A percentile compares a stretch with the other conserved stretches of the same genome.
phyloP scores from a whole-genome alignment of 2,888 invertebrate species.

The Andricus quercusramuli region DNA sequence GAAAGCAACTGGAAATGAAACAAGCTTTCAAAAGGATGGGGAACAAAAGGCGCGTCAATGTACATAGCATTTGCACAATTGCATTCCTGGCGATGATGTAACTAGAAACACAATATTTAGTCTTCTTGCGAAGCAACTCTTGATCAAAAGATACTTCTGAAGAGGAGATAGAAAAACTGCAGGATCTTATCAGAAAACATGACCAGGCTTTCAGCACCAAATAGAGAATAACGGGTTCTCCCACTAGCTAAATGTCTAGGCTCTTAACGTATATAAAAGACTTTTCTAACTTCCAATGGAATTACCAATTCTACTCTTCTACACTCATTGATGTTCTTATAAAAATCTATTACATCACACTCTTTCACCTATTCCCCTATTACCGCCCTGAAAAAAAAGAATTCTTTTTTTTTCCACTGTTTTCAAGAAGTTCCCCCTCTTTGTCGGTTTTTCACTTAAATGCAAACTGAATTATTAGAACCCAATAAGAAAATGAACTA shows the following conservation, averaged over 20 bases:
- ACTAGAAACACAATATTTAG: constrained; percentile 29
- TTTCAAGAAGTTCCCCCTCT: too few relatives aligned
- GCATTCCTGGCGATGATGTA: constrained; percentile 35
- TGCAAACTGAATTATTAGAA: too few relatives aligned
- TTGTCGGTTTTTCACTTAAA: too few relatives aligned
- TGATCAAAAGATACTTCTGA: constrained; percentile 14
- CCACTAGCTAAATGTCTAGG: background rate
- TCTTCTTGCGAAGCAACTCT: constrained; percentile 11
- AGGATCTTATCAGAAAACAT: constrained; percentile 9
- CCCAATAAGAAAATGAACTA: too few relatives aligned
- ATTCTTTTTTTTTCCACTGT: too few relatives aligned
- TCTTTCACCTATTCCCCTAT: too few relatives aligned
- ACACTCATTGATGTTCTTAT: background rate
- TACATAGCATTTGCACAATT: constrained; percentile 29
- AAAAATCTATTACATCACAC: background rate
- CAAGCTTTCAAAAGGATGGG: constrained; percentile 14
- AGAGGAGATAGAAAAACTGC: background rate
- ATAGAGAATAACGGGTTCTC: background rate
- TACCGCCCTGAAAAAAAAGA: too few relatives aligned
- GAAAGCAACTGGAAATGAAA: constrained; percentile 23
- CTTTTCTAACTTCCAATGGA: background rate
- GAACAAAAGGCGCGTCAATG: constrained; percentile 26
- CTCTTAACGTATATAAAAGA: background rate
- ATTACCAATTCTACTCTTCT: too few relatives aligned
- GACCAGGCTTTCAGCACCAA: background rate